Base-by-base conservation (phyloP, 2,888 invertebrate genomes). In the Heliconius aoede region DNA sequence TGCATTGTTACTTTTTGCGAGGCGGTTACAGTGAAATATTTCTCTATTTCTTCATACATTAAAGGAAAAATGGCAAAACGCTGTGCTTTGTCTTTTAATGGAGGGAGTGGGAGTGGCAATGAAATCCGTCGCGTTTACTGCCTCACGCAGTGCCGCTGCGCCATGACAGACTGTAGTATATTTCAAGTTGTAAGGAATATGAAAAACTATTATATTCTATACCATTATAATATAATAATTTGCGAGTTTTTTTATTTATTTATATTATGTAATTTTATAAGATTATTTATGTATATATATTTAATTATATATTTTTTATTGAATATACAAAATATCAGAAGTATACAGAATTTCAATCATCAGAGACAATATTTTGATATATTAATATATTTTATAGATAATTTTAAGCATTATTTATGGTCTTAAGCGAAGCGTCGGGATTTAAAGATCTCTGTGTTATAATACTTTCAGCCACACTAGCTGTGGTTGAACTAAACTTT, bases 381-480 rank as follows among this genome's bases (percentile, higher is more conserved):
- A n/a, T n/a, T 62, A 32, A 46, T 18, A 18, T n/a, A 32, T 64
- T 3, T 15, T 36, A 36, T 64, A n/a, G 24, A 36, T 36, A 32
- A 13, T 13, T 32, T 36, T 65, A 24, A 65, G 36, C 65, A 8
- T 65, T 36, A 24, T 9, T 15, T 32, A 64, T 4, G 28, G 5
- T 55, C n/a, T 55, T 8, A 55, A 69, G 69, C 69, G 30, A 60
- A 60, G 40, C 36, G 62, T 36, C 5, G n/a, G 26, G 13, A n/a
- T 28, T n/a, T 77, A 72, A 78, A 55, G 72, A 75, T 72, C 51
- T 75, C 24, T 88, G 88, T 21, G 94, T 91, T 28, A 93, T 72
- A 46, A 93, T 81, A 82, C 94, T 94, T 78, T 90, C 93, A 1
- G 89, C 83, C 77, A 88, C 85, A 78, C 90, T 92, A 0, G 89